phyloP scores from a whole-genome alignment of 1,140 invertebrate species.

The Meloidogyne exigua region DNA sequence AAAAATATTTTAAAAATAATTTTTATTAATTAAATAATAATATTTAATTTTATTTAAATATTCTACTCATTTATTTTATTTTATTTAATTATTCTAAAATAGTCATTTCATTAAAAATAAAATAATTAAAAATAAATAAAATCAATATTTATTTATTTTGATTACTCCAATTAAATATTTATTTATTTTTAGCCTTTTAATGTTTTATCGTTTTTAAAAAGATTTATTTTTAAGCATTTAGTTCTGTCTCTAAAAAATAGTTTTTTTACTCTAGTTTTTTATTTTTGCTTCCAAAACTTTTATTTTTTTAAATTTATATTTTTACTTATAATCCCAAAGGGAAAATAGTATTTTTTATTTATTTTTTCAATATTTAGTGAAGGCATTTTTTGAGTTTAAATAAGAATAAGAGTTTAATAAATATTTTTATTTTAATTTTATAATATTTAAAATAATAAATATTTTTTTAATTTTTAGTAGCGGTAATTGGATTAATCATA shows the following conservation, averaged over 20 bases:
- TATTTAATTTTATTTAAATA: too few relatives aligned
- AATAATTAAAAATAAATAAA: background rate
- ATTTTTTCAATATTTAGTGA: background rate
- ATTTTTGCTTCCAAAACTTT: background rate
- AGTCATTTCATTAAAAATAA: background rate
- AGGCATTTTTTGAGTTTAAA: background rate
- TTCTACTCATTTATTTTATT: too few relatives aligned
- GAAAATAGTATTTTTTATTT: background rate
- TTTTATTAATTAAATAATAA: too few relatives aligned
- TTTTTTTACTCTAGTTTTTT: background rate
- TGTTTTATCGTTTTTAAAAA: constrained; percentile 12
- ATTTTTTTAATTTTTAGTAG: too few relatives aligned
- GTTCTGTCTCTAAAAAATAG: background rate
- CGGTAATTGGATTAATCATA: too few relatives aligned
- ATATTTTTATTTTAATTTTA: too few relatives aligned
- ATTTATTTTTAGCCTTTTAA: background rate
- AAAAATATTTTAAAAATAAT: too few relatives aligned
- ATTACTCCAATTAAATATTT: too few relatives aligned
- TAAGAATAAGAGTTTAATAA: too few relatives aligned
- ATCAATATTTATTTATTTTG: background rate
- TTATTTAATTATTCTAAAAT: too few relatives aligned
- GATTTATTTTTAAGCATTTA: constrained; percentile 14
- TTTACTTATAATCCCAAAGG: background rate
- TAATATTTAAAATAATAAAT: too few relatives aligned
- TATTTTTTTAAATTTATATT: constrained; percentile 5